Evolutionary conservation across 2,888 invertebrate genomes (phyloP).

Genomic region (Boloria selene): DNA sequence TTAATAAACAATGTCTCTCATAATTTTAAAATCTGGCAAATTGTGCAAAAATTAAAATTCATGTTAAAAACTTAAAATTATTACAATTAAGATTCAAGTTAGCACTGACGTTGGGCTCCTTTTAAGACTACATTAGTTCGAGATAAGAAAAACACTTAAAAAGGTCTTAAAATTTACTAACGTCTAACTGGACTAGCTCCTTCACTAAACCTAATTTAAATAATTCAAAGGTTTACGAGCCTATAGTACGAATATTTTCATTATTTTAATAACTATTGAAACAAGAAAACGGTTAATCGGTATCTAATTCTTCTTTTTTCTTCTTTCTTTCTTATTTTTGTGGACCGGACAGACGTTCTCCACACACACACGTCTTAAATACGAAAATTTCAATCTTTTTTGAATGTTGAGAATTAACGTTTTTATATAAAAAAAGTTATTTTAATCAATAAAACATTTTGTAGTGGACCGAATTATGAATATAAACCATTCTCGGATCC

Average conservation of each 20-base stretch:
- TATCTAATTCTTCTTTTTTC: too few relatives aligned
- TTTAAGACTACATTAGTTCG: slow-evolving; percentile 55
- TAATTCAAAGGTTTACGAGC: slow-evolving; percentile 39
- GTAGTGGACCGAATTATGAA: too few relatives aligned
- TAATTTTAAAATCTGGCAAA: slow-evolving; percentile 22
- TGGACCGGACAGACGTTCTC: too few relatives aligned
- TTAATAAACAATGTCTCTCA: slow-evolving; percentile 19
- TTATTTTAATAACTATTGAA: not conserved
- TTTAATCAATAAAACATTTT: too few relatives aligned
- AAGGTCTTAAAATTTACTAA: slow-evolving; percentile 66
- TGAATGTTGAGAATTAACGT: too few relatives aligned
- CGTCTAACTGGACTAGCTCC: slow-evolving; percentile 76
- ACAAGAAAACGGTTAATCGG: too few relatives aligned
- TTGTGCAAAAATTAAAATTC: slow-evolving; percentile 33
- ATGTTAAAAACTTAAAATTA: slow-evolving; percentile 39
- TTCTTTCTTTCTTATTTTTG: too few relatives aligned
- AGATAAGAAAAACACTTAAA: slow-evolving; percentile 57
- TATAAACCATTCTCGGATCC: too few relatives aligned
- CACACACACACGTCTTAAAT: too few relatives aligned
- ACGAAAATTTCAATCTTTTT: too few relatives aligned
- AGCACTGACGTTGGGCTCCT: slow-evolving; percentile 49
- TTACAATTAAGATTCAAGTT: slow-evolving; percentile 45
- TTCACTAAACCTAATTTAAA: slow-evolving; percentile 61
- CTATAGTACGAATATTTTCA: not conserved
- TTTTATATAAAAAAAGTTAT: too few relatives aligned